Percentiles rank a stretch among this genome's conserved stretches.
These are phyloP conservation scores for Ailuropoda melanoleuca DNA, from an alignment of 2,113 vertebrate species.

Conservation along the genomic window DNA sequence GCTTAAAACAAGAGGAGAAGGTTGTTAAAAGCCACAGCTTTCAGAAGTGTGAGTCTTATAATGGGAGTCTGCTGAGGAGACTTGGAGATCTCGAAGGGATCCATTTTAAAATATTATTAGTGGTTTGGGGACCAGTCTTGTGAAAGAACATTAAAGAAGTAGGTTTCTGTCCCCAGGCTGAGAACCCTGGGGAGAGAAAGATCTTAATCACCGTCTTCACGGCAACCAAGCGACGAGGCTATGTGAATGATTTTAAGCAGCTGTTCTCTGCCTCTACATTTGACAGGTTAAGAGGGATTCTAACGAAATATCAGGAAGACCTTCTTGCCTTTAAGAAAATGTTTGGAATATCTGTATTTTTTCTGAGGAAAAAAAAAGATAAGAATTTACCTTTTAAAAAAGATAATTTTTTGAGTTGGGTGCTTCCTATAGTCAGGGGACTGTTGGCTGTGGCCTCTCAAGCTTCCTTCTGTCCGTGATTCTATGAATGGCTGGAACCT, in stretches of 20 bases:
- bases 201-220: constrained; percentile 48
- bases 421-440: background rate
- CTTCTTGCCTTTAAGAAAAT: constrained; percentile 31
- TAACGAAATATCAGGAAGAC: background rate
- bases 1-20: background rate
- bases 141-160: constrained; percentile 48
- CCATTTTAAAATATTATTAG: constrained; percentile 45
- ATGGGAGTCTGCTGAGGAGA: background rate
- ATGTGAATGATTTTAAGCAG: constrained; percentile 16
- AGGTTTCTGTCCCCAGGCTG: background rate
- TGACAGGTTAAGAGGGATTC: constrained; percentile 35
- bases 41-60: background rate
- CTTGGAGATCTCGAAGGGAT: background rate
- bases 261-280: background rate
- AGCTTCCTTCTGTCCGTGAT: background rate
- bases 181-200: constrained; percentile 43
- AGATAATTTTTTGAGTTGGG: background rate
- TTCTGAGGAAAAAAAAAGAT: background rate
- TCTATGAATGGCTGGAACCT: constrained; percentile 32
- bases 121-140: background rate
- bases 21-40: background rate
- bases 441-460: background rate
- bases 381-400: background rate
- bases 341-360: background rate
- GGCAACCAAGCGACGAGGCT: background rate